A percentile compares a stretch with the other conserved stretches of the same genome.
phyloP scores from a whole-genome alignment of 2,888 invertebrate species.

The Pimpla rufipes region DNA sequence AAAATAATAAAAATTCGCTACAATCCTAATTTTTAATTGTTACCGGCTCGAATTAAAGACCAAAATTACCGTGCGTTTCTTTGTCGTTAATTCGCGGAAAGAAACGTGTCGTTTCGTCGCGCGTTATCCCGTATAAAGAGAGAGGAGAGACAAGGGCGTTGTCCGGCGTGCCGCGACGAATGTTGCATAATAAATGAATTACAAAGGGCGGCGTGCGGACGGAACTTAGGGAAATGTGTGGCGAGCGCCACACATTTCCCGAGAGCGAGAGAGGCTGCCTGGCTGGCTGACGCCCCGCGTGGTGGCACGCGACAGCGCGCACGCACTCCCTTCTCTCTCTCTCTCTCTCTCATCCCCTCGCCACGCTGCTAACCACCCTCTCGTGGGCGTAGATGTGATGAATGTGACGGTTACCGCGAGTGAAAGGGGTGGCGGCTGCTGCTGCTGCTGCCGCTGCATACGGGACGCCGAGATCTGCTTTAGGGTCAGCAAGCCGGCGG shows the following conservation, averaged over 20 bases:
- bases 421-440: constrained; percentile 19
- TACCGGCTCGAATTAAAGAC: no score
- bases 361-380: constrained; percentile 35
- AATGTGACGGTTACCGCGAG: constrained; percentile 41
- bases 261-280: no score
- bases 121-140: no score
- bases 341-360: constrained; percentile 3
- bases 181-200: no score
- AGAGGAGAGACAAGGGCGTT: background rate
- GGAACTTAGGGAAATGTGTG: no score
- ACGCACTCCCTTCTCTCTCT: background rate
- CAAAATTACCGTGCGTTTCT: no score
- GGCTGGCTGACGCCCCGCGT: background rate
- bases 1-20: no score
- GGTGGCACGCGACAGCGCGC: constrained; percentile 24
- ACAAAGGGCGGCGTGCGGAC: background rate
- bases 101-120: no score
- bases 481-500: constrained; percentile 2
- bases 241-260: no score
- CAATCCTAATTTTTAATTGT: no score
- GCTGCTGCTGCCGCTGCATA: background rate
- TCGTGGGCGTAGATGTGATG: constrained; percentile 59
- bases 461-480: constrained; percentile 27
- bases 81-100: no score
- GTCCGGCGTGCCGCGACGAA: no score